Base-by-base conservation (phyloP, 1,140 invertebrate genomes). In the Hyles vespertilio region DNA sequence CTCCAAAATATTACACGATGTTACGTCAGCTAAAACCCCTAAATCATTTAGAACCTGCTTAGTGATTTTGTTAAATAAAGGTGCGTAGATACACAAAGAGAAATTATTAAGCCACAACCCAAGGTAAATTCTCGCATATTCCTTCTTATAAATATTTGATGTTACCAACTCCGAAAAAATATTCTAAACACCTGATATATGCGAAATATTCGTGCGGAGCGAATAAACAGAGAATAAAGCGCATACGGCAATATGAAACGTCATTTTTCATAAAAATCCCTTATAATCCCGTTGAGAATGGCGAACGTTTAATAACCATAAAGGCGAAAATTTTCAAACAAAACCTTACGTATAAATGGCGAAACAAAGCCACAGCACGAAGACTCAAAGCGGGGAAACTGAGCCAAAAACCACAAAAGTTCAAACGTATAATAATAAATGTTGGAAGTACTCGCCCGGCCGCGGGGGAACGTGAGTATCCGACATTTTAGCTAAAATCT, bases 351-450 rank as follows among this genome's bases (percentile, higher is more conserved):
- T 8, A 40, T 40, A 54, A 54, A 44, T 22, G 7, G 40, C 40
- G 40, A 44, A 44, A 54, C 8, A 54, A 54, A 32, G 44, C 52
- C 52, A 32, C 52, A 54, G 22, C 40, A 36, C 4, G 52, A 44
- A 54, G 52, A 8, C 52, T 36, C 12, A 44, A 45, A 54, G 40
- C 36, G 36, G 12, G 52, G 52, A 36, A 54, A 54, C 36, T n/a
- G 52, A 44, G 40, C 36, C 11, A 12, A 44, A 54, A 22, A 33
- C 52, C 52, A 36, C 52, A 54, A 54, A 54, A 54, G 36, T 54
- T 54, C 52, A 45, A 54, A 54, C 36, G 40, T 45, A 36, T 12
- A 54, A 54, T 52, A 52, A 52, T 54, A 54, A 44, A 44, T 32
- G 36, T 40, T 32, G 33, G 7, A 12, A 52, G 12, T 34, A 51